Evolutionary conservation across 2,113 vertebrate genomes (phyloP).

Genomic region (Scopus umbretta): DNA sequence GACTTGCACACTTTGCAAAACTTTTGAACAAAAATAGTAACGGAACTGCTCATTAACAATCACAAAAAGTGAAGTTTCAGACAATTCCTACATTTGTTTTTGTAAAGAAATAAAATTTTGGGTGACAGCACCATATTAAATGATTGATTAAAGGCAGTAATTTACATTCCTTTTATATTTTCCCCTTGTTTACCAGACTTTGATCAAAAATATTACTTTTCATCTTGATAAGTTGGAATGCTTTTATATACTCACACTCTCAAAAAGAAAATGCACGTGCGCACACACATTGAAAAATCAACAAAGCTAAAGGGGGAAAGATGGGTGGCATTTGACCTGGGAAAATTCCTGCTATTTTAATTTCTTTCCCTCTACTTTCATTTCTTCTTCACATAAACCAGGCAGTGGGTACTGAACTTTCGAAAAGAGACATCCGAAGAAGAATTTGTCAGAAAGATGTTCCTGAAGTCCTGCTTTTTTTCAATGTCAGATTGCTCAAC

Average conservation of each 20-base stretch:
- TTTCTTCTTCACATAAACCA: background rate
- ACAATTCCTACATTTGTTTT: background rate
- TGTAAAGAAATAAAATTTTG: background rate
- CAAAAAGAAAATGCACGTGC: background rate
- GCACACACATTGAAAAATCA: background rate
- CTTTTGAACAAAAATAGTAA: background rate
- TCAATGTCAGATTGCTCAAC: background rate
- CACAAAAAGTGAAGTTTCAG: background rate
- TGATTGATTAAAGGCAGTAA: slow-evolving; percentile 1
- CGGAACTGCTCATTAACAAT: background rate
- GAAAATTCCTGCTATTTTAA: background rate
- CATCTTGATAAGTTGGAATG: background rate
- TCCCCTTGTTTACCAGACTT: background rate
- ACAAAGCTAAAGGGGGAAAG: background rate
- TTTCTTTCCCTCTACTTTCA: background rate
- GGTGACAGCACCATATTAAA: background rate
- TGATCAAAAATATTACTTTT: slow-evolving; percentile 31
- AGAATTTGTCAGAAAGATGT: background rate
- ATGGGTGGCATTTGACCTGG: background rate
- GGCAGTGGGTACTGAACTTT: background rate
- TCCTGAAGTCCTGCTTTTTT: background rate
- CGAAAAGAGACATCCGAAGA: background rate
- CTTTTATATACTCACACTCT: background rate
- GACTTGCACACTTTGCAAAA: background rate
- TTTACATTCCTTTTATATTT: slow-evolving; percentile 9